phyloP scores from a whole-genome alignment of 2,113 vertebrate genomes.

The Chaetorhynchus papuensis region DNA sequence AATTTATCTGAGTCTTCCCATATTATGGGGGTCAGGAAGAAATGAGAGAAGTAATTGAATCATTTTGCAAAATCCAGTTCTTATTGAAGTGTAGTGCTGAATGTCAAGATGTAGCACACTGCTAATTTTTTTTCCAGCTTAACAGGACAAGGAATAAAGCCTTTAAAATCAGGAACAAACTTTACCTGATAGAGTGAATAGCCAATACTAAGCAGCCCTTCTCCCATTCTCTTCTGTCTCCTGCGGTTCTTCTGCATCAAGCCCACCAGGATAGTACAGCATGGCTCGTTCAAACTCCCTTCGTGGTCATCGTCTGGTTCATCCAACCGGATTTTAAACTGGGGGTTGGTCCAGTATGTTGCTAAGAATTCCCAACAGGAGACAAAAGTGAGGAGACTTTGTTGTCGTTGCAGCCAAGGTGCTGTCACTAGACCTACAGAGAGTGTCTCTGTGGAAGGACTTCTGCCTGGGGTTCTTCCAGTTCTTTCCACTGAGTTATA shows the following conservation, averaged over 20 bases:
- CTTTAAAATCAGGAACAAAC: background rate
- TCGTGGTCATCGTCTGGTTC: slow-evolving; percentile 78
- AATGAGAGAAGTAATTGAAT: background rate
- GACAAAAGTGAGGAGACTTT: background rate
- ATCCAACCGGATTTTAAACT: slow-evolving; percentile 79
- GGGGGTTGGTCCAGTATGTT: slow-evolving; percentile 84
- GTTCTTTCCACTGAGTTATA: background rate
- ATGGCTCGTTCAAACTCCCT: slow-evolving; percentile 63
- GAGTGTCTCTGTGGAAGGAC: background rate
- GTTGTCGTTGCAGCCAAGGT: background rate
- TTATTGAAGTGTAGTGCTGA: background rate
- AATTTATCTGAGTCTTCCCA: background rate
- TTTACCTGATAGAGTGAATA: slow-evolving; percentile 79
- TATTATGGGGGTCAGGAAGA: background rate
- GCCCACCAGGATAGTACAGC: slow-evolving; percentile 80
- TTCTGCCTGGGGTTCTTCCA: background rate
- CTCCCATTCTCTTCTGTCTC: slow-evolving; percentile 72
- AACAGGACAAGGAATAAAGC: background rate
- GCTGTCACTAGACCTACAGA: background rate
- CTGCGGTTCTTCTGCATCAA: slow-evolving; percentile 87
- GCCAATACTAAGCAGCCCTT: slow-evolving; percentile 80
- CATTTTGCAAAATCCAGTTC: background rate
- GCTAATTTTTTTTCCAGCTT: background rate
- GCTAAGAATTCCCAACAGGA: slow-evolving; percentile 39
- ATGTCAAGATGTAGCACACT: background rate